These are phyloP conservation scores for Leucophenga maculata DNA, from an alignment of 2,888 invertebrate genomes.

Conservation along the genomic window DNA sequence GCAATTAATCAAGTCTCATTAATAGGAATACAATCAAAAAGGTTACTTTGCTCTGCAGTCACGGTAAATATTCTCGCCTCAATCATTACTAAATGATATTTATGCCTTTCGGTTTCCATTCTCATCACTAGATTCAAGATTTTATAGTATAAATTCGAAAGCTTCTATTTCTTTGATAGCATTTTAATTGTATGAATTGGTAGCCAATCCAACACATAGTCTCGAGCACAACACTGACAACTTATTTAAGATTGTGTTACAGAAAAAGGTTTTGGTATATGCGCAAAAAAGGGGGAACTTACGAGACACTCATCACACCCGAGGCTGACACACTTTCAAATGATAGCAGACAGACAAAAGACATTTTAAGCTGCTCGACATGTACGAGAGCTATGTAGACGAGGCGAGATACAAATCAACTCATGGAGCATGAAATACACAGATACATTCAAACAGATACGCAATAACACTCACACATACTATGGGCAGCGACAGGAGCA, in stretches of 20 bases:
- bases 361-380: not conserved
- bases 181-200: conserved; percentile 12
- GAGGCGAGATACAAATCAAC: conserved; percentile 12
- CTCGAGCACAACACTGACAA: conserved; percentile 44
- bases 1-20: conserved; percentile 27
- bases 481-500: conserved; percentile 8
- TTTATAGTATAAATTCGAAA: not conserved
- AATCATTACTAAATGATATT: not conserved
- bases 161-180: not conserved
- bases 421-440: conserved; percentile 13
- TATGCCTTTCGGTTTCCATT: not conserved
- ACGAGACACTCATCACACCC: conserved; percentile 21
- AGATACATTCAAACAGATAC: conserved; percentile 19
- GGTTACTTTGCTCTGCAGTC: not conserved
- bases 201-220: not conserved
- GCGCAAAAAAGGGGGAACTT: conserved; percentile 26
- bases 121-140: not conserved
- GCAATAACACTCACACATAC: conserved; percentile 29
- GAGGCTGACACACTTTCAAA: conserved; percentile 47
- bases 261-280: conserved; percentile 29
- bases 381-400: no score
- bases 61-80: conserved; percentile 13
- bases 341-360: conserved; percentile 13
- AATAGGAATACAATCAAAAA: not conserved
- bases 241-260: conserved; percentile 49